A percentile compares a stretch with the other conserved stretches of the same genome.
Conservation (phyloP, 30 jellyfish, hydroid and myxozoan genomes). For the Haliclystus octoradiatus region DNA sequence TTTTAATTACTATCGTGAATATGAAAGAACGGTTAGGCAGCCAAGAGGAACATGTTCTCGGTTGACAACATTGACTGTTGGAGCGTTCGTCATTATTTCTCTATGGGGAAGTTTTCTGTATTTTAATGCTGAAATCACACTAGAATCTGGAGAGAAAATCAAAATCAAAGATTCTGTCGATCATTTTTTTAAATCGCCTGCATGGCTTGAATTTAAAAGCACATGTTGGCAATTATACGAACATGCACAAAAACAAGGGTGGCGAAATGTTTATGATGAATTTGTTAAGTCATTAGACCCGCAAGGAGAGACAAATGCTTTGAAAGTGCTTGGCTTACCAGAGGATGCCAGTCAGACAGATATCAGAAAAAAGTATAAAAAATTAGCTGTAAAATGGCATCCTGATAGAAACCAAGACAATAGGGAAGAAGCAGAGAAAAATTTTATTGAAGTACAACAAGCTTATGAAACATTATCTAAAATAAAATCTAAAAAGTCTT, state of each 20-base stretch:
- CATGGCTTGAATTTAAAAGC: conserved; percentile 88
- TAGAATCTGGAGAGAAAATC: conserved; percentile 87
- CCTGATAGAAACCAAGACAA: conserved; percentile 78
- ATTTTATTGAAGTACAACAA: conserved; percentile 83
- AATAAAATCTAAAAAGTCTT: conserved; percentile 30
- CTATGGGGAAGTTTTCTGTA: conserved; percentile 81
- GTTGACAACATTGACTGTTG: conserved; percentile 31
- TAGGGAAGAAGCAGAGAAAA: conserved; percentile 52
- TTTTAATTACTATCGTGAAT: conserved; percentile 64
- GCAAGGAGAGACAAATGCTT: conserved; percentile 90
- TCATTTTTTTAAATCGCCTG: conserved; percentile 95
- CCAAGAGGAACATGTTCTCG: conserved; percentile 42
- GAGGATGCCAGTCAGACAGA: conserved; percentile 75
- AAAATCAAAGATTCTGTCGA: conserved; percentile 76
- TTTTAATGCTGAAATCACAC: conserved; percentile 91
- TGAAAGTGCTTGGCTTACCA: conserved; percentile 60
- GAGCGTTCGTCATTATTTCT: conserved; percentile 58
- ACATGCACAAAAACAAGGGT: conserved; percentile 87
- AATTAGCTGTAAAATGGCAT: conserved; percentile 80
- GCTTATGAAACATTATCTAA: conserved; percentile 71
- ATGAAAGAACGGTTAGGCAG: conserved; percentile 19
- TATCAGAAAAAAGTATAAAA: conserved; percentile 54
- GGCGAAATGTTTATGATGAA: conserved; percentile 90
- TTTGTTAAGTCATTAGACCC: conserved; percentile 91
- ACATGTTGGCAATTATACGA: conserved; percentile 77